Base-by-base conservation (phyloP, 2,797 vertebrate species). In the Phoxinus dragarum region DNA sequence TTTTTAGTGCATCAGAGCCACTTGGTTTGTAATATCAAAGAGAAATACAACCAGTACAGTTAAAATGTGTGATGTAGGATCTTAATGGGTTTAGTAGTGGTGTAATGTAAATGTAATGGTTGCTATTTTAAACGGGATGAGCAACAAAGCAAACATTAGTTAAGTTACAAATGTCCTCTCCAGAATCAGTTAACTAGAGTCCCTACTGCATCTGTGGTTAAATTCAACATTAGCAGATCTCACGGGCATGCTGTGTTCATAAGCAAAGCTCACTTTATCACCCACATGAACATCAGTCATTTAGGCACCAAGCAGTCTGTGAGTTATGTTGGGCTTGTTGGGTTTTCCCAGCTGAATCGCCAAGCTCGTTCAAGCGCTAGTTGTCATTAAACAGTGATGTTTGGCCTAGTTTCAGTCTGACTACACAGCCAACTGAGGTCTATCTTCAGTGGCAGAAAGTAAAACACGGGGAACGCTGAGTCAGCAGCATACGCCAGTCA, bases 401-500 rank as follows among this genome's bases (percentile, higher is more conserved):
- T 56, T 44, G 72, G 40, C n/a, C 77, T 49, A 12, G 72, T 47
- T 71, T 79, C 38, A 44, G 69, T 72, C 40, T 74, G 44, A 0
- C 21, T 27, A 34, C 64, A 85, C 38, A 89, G 84, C 82, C 67
- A 38, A 69, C 47, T 78, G 67, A 67, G 71, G 36, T 88, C 71
- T 82, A 27, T 91, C 88, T 90, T 86, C 78, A 87, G 78, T 84
- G 84, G 71, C 89, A 83, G 87, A 90, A 88, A 52, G 86, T 80
- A 89, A 71, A 61, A 68, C 81, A 83, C 84, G 27, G 74, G 75
- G 90, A 85, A 38, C 19, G 82, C 92, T 89, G 89, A 93, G 89
- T 94, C 92, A 90, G 92, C 92, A 80, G 85, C 88, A 88, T 84
- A 80, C 23, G 49, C 68, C 84, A 90, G 56, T 85, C 89, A 72